A percentile compares a stretch with the other conserved stretches of the same genome.
These are phyloP conservation scores for Mercenaria mercenaria DNA, from an alignment of 1,140 invertebrate genomes.

Conservation along the genomic window DNA sequence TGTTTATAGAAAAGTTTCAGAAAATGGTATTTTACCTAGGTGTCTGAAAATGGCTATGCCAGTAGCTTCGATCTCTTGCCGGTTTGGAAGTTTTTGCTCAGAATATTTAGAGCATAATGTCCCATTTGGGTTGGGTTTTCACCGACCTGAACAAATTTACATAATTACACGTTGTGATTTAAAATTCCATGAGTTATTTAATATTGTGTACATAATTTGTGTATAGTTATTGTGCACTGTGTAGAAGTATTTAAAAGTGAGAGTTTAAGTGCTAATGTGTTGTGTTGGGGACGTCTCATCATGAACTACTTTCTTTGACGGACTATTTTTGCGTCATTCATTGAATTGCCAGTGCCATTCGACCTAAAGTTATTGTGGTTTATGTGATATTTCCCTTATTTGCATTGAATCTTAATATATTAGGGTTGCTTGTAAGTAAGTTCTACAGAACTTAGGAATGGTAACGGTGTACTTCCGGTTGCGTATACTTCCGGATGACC, in stretches of 20 bases:
- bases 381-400: slow-evolving; percentile 26
- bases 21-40: neutral
- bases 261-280: slow-evolving; percentile 51
- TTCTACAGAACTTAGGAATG: neutral
- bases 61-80: slow-evolving; percentile 27
- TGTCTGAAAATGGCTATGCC: slow-evolving; percentile 8
- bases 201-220: slow-evolving; percentile 55
- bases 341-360: slow-evolving; percentile 37
- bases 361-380: neutral
- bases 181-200: slow-evolving; percentile 58
- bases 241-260: slow-evolving; percentile 46
- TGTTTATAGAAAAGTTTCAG: slow-evolving; percentile 14
- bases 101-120: slow-evolving; percentile 45
- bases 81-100: slow-evolving; percentile 26
- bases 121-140: slow-evolving; percentile 12
- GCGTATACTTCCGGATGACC: neutral
- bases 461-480: neutral
- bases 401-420: slow-evolving; percentile 16
- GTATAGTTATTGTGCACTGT: slow-evolving; percentile 35
- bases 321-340: slow-evolving; percentile 30
- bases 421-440: slow-evolving; percentile 9
- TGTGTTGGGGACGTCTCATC: slow-evolving; percentile 26
- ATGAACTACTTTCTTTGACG: slow-evolving; percentile 1
- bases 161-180: slow-evolving; percentile 41
- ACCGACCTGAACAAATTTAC: neutral